Conservation (phyloP, 2,113 vertebrate species). For the Macquaria australasica region DNA sequence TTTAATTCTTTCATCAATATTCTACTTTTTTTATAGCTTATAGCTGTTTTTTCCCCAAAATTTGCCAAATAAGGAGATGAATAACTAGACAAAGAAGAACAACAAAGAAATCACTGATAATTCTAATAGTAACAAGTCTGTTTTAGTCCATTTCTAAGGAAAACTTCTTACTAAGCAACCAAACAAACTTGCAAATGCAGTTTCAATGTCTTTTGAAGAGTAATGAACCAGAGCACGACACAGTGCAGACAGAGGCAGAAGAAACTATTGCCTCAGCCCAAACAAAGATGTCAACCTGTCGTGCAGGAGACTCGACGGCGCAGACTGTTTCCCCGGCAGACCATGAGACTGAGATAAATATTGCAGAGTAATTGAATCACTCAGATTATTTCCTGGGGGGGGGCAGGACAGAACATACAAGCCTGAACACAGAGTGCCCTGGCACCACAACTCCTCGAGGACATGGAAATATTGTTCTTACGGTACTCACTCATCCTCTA, state of each 20-base stretch:
- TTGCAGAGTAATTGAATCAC: constrained; percentile 79
- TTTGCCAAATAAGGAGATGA: constrained; percentile 17
- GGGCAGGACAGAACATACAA: constrained; percentile 44
- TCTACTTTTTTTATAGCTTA: background rate
- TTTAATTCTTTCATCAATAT: background rate
- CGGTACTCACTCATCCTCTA: constrained; percentile 25
- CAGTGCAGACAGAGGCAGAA: background rate
- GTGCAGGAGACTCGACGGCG: constrained; percentile 34
- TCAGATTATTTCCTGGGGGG: constrained; percentile 74
- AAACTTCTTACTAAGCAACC: background rate
- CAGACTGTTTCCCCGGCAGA: constrained; percentile 41
- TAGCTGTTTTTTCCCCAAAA: background rate
- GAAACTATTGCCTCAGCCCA: background rate
- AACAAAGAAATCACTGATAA: background rate
- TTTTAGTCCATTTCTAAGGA: background rate
- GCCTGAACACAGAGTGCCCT: constrained; percentile 14
- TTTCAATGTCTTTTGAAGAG: background rate
- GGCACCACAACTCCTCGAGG: constrained; percentile 49
- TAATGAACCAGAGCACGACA: background rate
- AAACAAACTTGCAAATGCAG: constrained; percentile 6
- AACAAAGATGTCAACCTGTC: constrained; percentile 35
- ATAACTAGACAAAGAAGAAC: background rate
- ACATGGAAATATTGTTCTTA: constrained; percentile 15
- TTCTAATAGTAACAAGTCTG: background rate
- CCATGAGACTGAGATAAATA: constrained; percentile 70